Conservation (phyloP, 2,113 vertebrate genomes). For the Chaetorhynchus papuensis region DNA sequence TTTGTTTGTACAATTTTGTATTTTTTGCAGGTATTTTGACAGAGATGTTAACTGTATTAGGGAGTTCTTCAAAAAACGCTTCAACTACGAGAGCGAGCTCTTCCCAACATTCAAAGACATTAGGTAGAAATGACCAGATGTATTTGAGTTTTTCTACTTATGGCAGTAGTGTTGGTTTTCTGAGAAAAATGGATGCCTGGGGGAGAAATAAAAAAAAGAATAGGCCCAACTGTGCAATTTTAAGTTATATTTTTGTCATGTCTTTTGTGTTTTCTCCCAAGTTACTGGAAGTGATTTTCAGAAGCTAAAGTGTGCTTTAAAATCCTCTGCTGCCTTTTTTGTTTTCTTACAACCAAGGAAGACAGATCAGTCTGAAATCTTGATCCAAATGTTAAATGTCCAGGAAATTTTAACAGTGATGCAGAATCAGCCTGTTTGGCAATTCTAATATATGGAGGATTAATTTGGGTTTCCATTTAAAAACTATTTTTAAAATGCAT, state of each 20-base stretch:
- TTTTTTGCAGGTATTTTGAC: slow-evolving; percentile 89
- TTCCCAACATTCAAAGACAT: slow-evolving; percentile 89
- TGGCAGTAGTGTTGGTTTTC: neutral
- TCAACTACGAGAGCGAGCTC: slow-evolving; percentile 90
- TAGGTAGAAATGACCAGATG: slow-evolving; percentile 72
- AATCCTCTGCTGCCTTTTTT: neutral
- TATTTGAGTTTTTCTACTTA: neutral
- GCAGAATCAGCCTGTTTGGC: neutral
- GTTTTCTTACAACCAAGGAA: neutral
- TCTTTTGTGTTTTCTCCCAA: neutral
- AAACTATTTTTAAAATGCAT: neutral
- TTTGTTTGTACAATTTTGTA: neutral
- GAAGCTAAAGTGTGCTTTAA: neutral
- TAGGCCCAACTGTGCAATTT: neutral
- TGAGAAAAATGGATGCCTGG: neutral
- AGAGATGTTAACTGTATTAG: slow-evolving; percentile 92
- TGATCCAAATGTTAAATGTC: neutral
- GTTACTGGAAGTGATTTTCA: neutral
- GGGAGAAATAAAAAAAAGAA: neutral
- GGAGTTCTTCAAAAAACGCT: slow-evolving; percentile 91
- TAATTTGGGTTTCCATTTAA: neutral
- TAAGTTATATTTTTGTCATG: neutral
- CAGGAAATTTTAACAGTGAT: neutral
- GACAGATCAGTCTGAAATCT: neutral
- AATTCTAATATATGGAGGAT: neutral